A percentile compares a stretch with the other conserved stretches of the same genome.
These are phyloP conservation scores for Pachymerium ferrugineum DNA, from an alignment of 2,888 invertebrate genomes.

Conservation along the genomic window DNA sequence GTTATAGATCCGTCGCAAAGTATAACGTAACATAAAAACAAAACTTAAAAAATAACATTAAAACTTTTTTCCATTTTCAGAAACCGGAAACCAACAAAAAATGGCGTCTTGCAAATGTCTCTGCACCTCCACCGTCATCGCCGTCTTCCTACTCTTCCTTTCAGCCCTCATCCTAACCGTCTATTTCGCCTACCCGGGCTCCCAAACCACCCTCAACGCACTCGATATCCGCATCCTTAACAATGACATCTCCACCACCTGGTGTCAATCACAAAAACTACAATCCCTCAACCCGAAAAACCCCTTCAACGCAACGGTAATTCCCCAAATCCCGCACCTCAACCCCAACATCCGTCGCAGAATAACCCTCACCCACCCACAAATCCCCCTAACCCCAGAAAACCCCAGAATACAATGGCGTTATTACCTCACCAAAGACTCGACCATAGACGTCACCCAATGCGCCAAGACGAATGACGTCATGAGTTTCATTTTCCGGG, in stretches of 20 bases:
- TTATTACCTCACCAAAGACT: neutral
- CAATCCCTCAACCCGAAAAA: neutral
- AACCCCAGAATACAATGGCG: neutral
- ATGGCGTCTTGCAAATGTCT: no score
- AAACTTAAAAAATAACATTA: no score
- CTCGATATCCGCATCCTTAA: neutral
- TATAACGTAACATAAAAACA: no score
- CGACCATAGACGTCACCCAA: neutral
- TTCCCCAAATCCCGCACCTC: neutral
- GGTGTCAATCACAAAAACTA: neutral
- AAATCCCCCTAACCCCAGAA: neutral
- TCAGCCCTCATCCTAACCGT: no score
- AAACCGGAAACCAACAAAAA: no score
- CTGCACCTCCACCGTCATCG: no score
- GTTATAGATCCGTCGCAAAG: no score
- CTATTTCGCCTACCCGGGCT: no score
- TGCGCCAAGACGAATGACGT: neutral
- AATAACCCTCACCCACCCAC: neutral
- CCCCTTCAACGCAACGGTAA: neutral
- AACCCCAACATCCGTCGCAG: neutral
- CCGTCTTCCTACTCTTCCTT: no score
- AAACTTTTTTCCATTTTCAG: no score
- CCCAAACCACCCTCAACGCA: no score
- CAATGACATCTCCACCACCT: neutral
- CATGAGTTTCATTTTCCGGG: conserved; percentile 19